Base-by-base conservation (phyloP, 2,888 invertebrate species). In the Phortica magna region DNA sequence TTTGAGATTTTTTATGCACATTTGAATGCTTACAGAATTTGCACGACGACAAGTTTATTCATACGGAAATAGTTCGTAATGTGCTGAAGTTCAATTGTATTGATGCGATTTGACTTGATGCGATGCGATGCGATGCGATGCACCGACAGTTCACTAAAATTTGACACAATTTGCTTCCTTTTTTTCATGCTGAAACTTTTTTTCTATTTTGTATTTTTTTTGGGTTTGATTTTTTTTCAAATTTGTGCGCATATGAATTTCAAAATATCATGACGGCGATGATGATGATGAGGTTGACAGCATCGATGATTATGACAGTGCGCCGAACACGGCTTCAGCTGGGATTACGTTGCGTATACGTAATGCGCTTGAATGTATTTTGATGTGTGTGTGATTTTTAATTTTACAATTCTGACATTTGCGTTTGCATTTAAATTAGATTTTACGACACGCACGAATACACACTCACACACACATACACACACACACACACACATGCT, bases 331-430 rank as follows among this genome's bases (percentile, higher is more conserved):
- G 14, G 48, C 3, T 48, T 48, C 14, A 14, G 48, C 48, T 48
- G 48, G 14, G 48, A 9, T 48, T 48, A 48, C 48, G 10, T 48
- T 48, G 48, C 48, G 48, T 48, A 48, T 48, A 48, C 48, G 48
- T 48, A 48, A 48, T 48, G 48, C 48, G 10, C 48, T 48, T 14
- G 48, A 48, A 48, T 48, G 14, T 48, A 88, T 84, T 83, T 77
- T 83, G 82, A 81, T 85, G 31, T 31, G 31, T 31, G 31, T 31
- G 81, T 88, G 85, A 85, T 87, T 85, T 85, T 85, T 87, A 85
- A 88, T 85, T 85, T 85, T 80, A 87, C 81, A 85, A 85, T 84
- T 88, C 85, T 85, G 88, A 88, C 88, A 87, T 85, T 85, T 88
- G 81, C 80, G 79, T 85, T 88, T 85, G 85, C 85, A 85, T 85